Evolutionary conservation across 92 coral and sea anemone genomes (phyloP).

Genomic region (Palythoa grandis): DNA sequence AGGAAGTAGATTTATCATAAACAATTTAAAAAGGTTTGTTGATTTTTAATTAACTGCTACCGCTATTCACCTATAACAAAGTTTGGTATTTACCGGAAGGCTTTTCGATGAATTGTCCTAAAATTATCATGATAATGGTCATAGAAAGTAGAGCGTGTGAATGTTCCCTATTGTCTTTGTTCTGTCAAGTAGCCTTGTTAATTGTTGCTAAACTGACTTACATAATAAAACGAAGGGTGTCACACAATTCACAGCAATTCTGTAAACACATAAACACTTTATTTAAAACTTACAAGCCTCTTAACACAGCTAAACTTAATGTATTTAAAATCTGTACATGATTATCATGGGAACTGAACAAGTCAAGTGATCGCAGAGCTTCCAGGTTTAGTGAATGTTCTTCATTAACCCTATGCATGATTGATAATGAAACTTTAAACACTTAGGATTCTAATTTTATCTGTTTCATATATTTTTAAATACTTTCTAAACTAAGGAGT

Average conservation of each 20-base stretch:
- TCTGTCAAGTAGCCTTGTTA: slow-evolving; percentile 36
- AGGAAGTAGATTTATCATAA: slow-evolving; percentile 9
- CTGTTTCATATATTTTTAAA: neutral
- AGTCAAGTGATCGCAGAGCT: neutral
- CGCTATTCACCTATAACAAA: slow-evolving; percentile 13
- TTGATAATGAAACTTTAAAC: neutral
- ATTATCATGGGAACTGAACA: neutral
- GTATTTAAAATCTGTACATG: neutral
- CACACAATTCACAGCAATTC: slow-evolving; percentile 24
- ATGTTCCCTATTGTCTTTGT: slow-evolving; percentile 24
- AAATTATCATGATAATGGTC: slow-evolving; percentile 35
- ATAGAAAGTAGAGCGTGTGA: slow-evolving; percentile 16
- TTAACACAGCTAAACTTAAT: neutral
- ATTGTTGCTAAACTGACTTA: slow-evolving; percentile 34
- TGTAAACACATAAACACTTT: slow-evolving; percentile 50
- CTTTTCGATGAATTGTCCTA: slow-evolving; percentile 7
- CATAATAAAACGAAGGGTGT: slow-evolving; percentile 36
- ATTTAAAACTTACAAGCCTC: neutral
- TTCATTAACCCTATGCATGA: neutral
- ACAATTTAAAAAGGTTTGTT: slow-evolving; percentile 44
- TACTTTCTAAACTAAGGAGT: neutral
- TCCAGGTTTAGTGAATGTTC: neutral
- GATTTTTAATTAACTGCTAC: slow-evolving; percentile 43
- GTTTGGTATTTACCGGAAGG: slow-evolving; percentile 46
- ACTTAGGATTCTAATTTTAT: neutral